Evolutionary conservation across 1,140 invertebrate species (phyloP), one percentile per base, ranked within the genome.

Genomic region (Drosophila orena): DNA sequence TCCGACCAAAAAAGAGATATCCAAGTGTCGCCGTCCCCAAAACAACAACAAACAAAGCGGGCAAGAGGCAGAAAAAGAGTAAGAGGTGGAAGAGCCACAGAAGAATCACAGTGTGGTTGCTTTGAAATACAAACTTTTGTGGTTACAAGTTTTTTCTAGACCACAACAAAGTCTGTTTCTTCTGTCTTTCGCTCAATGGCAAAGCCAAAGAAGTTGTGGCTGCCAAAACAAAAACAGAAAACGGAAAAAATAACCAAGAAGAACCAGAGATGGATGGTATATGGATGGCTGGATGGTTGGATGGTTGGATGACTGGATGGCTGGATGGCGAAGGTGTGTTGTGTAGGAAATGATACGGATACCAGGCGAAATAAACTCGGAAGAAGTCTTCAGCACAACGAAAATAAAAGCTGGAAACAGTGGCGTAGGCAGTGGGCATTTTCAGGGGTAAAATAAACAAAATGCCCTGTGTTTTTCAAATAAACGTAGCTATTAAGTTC

Each of bases 81-180:
- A 43, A 71, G n/a, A 53, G 70, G 35, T 20, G 40, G 49, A 40
- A 73, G 50, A 49, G 35, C 56, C 55, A 52, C 14, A 20, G 58
- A 64, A 60, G 61, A 80, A 57, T 61, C 64, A 62, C 20, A 78
- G 49, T 77, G 54, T 66, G 73, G 73, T 62, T 59, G 75, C 83
- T 88, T 89, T 88, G 83, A 88, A 88, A 88, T 89, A 83, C 73
- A 89, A 88, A 88, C 84, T 89, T 81, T 86, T 88, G 83, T 88
- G 84, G 83, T 88, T 77, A 83, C 84, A 79, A 84, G 56, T 69
- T 77, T 61, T 81, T 88, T 88, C 84, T 88, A 88, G 84, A 88
- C 83, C 83, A 88, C 83, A 86, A 66, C 68, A 69, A 65, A 54
- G 56, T 34, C 68, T 30, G 43, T 49, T 70, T 42, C 43, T 71